Percentiles rank a stretch among this genome's conserved stretches.
phyloP scores from a whole-genome alignment of 2,113 vertebrate genomes.

The Anhinga anhinga region DNA sequence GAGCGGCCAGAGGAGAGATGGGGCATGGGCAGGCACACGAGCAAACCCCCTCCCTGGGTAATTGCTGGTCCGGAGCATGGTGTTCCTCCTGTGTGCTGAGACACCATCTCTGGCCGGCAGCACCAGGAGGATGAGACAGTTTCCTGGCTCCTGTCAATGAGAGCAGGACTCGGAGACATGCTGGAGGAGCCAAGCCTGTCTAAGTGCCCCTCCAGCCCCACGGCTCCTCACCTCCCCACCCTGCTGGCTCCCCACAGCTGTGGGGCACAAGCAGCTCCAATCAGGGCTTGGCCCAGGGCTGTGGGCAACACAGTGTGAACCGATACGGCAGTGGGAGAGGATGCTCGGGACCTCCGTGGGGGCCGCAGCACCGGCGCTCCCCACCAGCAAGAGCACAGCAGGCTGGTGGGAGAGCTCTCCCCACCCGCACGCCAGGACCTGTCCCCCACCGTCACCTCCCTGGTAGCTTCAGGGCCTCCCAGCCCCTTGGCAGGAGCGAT shows the following conservation, averaged over 20 bases:
- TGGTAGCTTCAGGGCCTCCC: neutral
- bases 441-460: neutral
- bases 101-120: neutral
- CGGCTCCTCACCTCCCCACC: neutral
- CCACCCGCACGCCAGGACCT: neutral
- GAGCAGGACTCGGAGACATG: neutral
- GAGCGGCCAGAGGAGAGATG: rapidly evolving
- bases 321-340: neutral
- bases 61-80: neutral
- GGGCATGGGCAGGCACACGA: neutral
- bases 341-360: neutral
- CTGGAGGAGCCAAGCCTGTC: neutral
- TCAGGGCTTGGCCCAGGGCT: neutral
- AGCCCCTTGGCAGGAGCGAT: neutral
- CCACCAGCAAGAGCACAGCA: neutral
- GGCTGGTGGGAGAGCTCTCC: neutral
- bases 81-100: neutral
- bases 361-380: rapidly evolving
- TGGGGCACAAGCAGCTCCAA: neutral
- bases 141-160: neutral
- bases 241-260: neutral
- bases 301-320: neutral
- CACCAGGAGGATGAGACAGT: neutral
- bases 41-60: neutral
- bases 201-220: neutral